Base-by-base conservation (phyloP, 1,140 invertebrate species). In the Euwallacea fornicatus region DNA sequence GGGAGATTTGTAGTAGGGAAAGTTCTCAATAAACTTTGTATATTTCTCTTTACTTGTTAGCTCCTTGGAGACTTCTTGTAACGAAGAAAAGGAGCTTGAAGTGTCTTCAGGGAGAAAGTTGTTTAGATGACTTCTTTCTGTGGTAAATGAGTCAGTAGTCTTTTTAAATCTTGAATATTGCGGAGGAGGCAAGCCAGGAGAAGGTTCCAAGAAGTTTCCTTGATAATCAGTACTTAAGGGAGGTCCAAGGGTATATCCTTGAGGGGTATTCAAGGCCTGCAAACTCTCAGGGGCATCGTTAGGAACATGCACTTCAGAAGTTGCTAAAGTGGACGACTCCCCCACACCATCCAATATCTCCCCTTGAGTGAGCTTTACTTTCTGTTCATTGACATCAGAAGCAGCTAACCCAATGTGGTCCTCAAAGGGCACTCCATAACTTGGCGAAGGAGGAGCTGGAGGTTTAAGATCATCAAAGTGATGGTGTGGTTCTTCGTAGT, bases 331-430 rank as follows among this genome's bases (percentile, higher is more conserved):
- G 8, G 70, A n/a, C 41, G 59, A 47, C 13, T 15, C 44, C n/a
- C 62, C 42, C 16, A 67, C 21, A 8, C 59, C 41, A 42, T 73
- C 62, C 13, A 66, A 15, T 42, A 72, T 66, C 46, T 73, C 71
- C 7, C 71, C 71, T 55, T 65, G 58, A 41, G 72, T 69, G 7
- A 66, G 43, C 43, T 69, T 69, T 4, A 73, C 46, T 46, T 68
- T 68, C 11, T 63, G 59, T n/a, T 67, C 71, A 43, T 66, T 66
- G n/a, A 54, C 42, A 41, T 44, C 10, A 33, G 73, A 71, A 42
- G 42, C 62, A 59, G 47, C 55, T 42, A 16, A 15, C 15, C 16
- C 50, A 11, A 72, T 11, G 62, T 72, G 47, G 53, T 74, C 70
- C 46, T 68, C 60, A 7, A 71, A 65, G 50, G 66, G 46, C 33